Percentiles rank a stretch among this genome's conserved stretches.
Conservation (phyloP, 2,113 vertebrate species). For the Hydropotes inermis region DNA sequence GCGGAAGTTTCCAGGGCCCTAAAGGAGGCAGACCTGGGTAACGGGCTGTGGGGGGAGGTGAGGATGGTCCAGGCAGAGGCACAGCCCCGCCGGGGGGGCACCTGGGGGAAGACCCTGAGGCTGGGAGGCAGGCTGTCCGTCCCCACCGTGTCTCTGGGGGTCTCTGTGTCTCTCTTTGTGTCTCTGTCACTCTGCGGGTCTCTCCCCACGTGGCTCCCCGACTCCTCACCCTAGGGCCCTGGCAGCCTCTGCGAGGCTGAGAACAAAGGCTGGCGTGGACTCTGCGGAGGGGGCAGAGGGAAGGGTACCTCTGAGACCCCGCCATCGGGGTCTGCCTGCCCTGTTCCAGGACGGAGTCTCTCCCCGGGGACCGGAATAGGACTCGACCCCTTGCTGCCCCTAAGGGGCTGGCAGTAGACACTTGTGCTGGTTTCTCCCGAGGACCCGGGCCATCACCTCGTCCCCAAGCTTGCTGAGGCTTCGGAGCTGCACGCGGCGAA, state of each 20-base stretch:
- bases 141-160: background rate
- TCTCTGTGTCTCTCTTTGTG: background rate
- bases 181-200: background rate
- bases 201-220: fast-evolving
- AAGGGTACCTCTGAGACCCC: background rate
- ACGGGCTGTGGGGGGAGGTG: background rate
- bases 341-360: fast-evolving
- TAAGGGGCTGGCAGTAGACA: background rate
- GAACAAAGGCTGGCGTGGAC: fast-evolving
- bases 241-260: background rate
- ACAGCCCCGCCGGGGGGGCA: fast-evolving
- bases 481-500: fast-evolving
- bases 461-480: background rate
- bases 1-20: background rate
- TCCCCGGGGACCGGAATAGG: fast-evolving
- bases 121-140: fast-evolving
- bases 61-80: too few relatives aligned
- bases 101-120: fast-evolving
- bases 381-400: fast-evolving
- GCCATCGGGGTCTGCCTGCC: background rate
- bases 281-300: too few relatives aligned
- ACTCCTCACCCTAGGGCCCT: background rate
- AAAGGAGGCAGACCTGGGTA: background rate
- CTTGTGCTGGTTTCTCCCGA: background rate
- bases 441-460: fast-evolving